These are phyloP conservation scores for Eugnorisma glareosa DNA, from an alignment of 2,888 invertebrate genomes.

Conservation along the genomic window DNA sequence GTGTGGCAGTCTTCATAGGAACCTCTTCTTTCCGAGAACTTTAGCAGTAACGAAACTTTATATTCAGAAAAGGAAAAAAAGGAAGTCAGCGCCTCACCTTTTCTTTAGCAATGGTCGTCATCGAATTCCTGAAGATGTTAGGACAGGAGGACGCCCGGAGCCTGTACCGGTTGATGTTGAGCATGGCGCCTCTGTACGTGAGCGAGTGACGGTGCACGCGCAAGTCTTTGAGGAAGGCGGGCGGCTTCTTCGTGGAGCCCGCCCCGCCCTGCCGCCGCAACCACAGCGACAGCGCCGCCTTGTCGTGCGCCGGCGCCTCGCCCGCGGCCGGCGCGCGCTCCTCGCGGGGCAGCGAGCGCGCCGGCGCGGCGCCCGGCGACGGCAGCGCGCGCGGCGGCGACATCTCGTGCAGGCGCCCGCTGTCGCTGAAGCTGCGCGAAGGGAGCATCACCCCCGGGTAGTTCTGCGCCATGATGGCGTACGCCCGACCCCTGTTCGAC, in stretches of 20 bases:
- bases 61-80: background rate
- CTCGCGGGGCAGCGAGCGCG: constrained; percentile 60
- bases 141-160: constrained; percentile 97
- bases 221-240: constrained; percentile 94
- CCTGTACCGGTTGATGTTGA: constrained; percentile 95
- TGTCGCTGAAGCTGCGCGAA: constrained; percentile 94
- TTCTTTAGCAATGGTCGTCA: constrained; percentile 96
- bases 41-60: background rate
- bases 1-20: background rate
- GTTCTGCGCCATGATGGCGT: constrained; percentile 93
- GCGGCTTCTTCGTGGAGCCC: constrained; percentile 88
- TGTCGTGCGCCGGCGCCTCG: constrained; percentile 77
- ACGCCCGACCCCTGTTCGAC: constrained; percentile 93
- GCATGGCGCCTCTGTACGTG: constrained; percentile 96
- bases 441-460: constrained; percentile 94
- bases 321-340: constrained; percentile 70
- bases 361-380: constrained; percentile 73
- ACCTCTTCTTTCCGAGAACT: background rate
- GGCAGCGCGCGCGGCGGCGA: constrained; percentile 81
- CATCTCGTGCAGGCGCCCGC: constrained; percentile 85
- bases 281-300: constrained; percentile 90
- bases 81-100: constrained; percentile 83
- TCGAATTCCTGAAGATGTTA: constrained; percentile 96
- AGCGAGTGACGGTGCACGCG: constrained; percentile 94
- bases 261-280: constrained; percentile 86